Percentiles rank a stretch among this genome's conserved stretches.
Conservation (phyloP, 2,113 vertebrate genomes). For the Pangasianodon gigas region DNA sequence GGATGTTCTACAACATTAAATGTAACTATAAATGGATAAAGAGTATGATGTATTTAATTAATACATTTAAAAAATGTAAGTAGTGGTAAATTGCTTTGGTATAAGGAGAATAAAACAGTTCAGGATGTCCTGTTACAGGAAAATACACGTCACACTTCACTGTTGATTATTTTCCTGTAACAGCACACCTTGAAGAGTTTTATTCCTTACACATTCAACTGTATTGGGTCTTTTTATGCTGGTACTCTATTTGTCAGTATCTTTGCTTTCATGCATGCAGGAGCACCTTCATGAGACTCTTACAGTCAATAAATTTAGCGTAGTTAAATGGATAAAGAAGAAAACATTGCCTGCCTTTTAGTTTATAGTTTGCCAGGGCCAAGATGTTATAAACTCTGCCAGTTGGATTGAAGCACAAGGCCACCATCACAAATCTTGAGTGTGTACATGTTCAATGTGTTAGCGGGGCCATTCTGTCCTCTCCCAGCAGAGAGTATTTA, state of each 20-base stretch:
- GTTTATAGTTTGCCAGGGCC: background rate
- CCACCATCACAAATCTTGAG: slow-evolving; percentile 34
- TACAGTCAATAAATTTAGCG: background rate
- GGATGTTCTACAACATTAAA: background rate
- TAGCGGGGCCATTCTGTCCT: slow-evolving; percentile 14
- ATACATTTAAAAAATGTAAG: background rate
- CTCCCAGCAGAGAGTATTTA: slow-evolving; percentile 64
- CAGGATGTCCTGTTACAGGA: background rate
- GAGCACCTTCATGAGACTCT: background rate
- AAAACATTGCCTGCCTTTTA: background rate
- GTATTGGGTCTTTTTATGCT: background rate
- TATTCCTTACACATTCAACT: background rate
- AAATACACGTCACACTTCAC: background rate
- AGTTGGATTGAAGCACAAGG: slow-evolving; percentile 26
- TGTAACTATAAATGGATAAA: background rate
- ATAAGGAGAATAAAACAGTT: background rate
- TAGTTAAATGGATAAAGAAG: background rate
- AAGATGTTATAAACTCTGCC: background rate
- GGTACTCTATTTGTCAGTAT: background rate
- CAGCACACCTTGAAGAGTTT: background rate
- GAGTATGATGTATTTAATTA: background rate
- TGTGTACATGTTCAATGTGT: slow-evolving; percentile 35
- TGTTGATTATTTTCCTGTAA: background rate
- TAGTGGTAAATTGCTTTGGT: background rate
- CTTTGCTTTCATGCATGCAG: background rate